phyloP scores from a whole-genome alignment of 1,140 invertebrate genomes.

The Caerostris extrusa region DNA sequence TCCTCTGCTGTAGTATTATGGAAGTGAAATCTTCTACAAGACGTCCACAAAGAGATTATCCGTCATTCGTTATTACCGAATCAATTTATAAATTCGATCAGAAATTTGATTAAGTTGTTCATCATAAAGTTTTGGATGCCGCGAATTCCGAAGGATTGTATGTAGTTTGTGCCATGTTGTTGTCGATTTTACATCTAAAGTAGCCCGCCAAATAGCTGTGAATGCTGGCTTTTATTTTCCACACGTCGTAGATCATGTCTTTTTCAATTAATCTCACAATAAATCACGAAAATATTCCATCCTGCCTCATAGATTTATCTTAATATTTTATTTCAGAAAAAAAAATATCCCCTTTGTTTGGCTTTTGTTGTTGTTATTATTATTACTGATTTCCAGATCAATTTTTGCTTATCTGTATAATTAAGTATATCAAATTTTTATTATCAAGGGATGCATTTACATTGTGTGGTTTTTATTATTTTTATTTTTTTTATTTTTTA shows the following conservation, averaged over 20 bases:
- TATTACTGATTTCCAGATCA: too few species aligned
- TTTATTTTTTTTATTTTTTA: too few species aligned
- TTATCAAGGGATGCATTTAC: too few species aligned
- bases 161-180: background rate
- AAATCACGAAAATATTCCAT: background rate
- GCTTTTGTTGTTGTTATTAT: too few species aligned
- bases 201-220: background rate
- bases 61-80: background rate
- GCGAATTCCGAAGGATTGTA: constrained; percentile 8
- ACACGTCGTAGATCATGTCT: background rate
- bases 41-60: background rate
- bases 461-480: too few species aligned
- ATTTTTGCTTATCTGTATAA: too few species aligned
- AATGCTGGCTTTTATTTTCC: background rate
- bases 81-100: constrained; percentile 23
- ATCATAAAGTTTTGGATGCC: background rate
- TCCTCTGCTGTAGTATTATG: background rate
- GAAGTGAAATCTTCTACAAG: background rate
- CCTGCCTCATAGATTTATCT: background rate
- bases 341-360: too few species aligned
- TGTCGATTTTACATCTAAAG: background rate
- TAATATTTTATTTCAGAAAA: too few species aligned
- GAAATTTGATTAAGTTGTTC: constrained; percentile 36
- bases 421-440: too few species aligned
- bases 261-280: background rate